Percentiles rank a stretch among this genome's conserved stretches.
phyloP scores from a whole-genome alignment of 2,888 invertebrate genomes.

The Carcina quercana region DNA sequence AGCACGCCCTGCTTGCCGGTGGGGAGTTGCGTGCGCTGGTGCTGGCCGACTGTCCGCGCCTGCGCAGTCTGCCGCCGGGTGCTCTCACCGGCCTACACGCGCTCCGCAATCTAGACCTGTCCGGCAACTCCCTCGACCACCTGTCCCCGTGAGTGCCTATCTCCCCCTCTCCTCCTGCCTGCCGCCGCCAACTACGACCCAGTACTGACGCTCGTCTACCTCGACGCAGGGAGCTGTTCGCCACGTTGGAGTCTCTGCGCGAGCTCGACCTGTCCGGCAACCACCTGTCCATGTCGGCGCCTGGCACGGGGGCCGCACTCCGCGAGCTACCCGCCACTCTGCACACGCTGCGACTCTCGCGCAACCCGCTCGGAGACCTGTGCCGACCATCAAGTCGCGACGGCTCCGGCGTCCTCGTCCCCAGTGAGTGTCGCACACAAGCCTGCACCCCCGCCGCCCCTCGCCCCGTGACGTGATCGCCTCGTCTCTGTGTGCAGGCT shows the following conservation, averaged over 20 bases:
- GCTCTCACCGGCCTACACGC: neutral
- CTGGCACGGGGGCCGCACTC: slow-evolving; percentile 12
- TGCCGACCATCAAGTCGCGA: slow-evolving; percentile 7
- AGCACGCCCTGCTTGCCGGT: slow-evolving; percentile 6
- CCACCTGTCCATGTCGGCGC: slow-evolving; percentile 11
- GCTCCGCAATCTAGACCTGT: slow-evolving; percentile 5
- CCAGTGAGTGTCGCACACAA: neutral
- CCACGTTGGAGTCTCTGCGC: slow-evolving; percentile 12
- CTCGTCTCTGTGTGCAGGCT: neutral
- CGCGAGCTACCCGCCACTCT: slow-evolving; percentile 7
- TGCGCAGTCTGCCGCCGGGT: neutral
- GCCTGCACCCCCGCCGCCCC: neutral
- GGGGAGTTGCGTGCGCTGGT: neutral
- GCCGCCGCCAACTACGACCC: too few species aligned
- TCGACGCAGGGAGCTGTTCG: slow-evolving; percentile 12
- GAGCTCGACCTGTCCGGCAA: slow-evolving; percentile 12
- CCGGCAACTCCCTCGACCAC: slow-evolving; percentile 10
- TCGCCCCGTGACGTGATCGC: neutral
- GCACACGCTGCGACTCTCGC: slow-evolving; percentile 12
- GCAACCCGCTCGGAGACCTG: slow-evolving; percentile 25
- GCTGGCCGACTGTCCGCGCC: neutral
- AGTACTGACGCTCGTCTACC: neutral
- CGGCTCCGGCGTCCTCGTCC: neutral
- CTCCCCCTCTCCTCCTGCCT: neutral
- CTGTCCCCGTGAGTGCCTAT: slow-evolving; percentile 14